Evolutionary conservation across 2,113 vertebrate genomes (phyloP).

Genomic region (Micronisus gabar): DNA sequence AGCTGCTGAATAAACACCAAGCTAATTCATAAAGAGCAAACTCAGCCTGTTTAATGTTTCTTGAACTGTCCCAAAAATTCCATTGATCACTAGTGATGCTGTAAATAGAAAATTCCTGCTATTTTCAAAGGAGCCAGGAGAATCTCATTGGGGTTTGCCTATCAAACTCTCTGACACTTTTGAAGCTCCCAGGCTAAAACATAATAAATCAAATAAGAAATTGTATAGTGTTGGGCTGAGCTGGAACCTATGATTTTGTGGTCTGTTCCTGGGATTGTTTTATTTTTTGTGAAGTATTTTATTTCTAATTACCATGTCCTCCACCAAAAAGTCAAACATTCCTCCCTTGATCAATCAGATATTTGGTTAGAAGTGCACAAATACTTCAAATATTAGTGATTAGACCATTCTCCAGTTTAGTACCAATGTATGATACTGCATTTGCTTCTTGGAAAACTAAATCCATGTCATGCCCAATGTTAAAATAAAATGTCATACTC

Average conservation of each 20-base stretch:
- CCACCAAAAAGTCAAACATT: constrained; percentile 20
- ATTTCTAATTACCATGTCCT: constrained; percentile 10
- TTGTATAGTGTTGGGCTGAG: neutral
- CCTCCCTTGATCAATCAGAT: constrained; percentile 18
- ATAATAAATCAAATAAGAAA: constrained; percentile 56
- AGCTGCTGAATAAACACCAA: constrained; percentile 57
- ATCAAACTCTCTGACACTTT: constrained; percentile 40
- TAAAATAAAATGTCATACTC: neutral
- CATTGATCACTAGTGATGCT: constrained; percentile 6
- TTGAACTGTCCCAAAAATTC: constrained; percentile 25
- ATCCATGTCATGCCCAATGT: neutral
- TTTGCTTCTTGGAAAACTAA: constrained; percentile 5
- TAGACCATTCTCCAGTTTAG: neutral
- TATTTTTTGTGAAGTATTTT: constrained; percentile 24
- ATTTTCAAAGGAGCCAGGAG: constrained; percentile 50
- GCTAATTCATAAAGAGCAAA: constrained; percentile 56
- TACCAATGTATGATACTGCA: neutral
- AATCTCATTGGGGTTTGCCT: constrained; percentile 46
- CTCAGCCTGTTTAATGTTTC: constrained; percentile 31
- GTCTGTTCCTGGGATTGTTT: neutral
- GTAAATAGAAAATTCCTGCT: constrained; percentile 55
- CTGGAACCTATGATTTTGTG: constrained; percentile 1
- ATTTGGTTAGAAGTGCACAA: neutral
- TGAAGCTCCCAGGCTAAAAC: constrained; percentile 42
- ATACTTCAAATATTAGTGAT: neutral